These are phyloP conservation scores for Theodoxus fluviatilis DNA, from an alignment of 2,888 invertebrate species.

Conservation along the genomic window DNA sequence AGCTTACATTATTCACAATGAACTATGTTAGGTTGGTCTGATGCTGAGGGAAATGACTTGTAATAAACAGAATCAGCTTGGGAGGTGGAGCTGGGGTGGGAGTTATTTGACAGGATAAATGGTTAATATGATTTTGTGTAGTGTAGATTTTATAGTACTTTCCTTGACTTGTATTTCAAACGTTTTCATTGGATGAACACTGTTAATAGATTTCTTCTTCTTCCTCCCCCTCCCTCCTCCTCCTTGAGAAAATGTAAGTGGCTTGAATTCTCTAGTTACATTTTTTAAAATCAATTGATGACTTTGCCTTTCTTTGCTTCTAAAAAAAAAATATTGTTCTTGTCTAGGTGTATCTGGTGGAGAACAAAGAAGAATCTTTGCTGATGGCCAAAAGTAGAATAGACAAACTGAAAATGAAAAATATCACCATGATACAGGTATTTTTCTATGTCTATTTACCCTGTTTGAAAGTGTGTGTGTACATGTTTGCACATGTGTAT, in stretches of 20 bases:
- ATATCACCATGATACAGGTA: slow-evolving; percentile 75
- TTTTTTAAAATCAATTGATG: neutral
- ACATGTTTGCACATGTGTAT: neutral
- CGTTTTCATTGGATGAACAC: no score
- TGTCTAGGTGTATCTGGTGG: slow-evolving; percentile 77
- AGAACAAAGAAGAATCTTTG: slow-evolving; percentile 90
- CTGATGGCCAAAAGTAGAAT: slow-evolving; percentile 78
- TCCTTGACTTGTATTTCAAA: neutral
- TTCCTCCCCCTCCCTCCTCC: no score
- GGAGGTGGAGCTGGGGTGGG: no score
- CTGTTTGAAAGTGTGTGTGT: neutral
- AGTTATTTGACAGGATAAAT: no score
- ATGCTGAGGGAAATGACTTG: no score
- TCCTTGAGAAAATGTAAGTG: neutral
- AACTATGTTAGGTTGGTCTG: no score
- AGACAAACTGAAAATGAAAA: slow-evolving; percentile 73
- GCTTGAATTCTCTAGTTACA: neutral
- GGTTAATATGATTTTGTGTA: no score
- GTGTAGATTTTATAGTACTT: no score
- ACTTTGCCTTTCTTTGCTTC: neutral
- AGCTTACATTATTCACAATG: no score
- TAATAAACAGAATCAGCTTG: no score
- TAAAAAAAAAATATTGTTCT: neutral
- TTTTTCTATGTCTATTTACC: neutral
- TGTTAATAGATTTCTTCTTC: no score